These are phyloP conservation scores for Ennomos erosarius DNA, from an alignment of 2,888 invertebrate species.

Conservation along the genomic window DNA sequence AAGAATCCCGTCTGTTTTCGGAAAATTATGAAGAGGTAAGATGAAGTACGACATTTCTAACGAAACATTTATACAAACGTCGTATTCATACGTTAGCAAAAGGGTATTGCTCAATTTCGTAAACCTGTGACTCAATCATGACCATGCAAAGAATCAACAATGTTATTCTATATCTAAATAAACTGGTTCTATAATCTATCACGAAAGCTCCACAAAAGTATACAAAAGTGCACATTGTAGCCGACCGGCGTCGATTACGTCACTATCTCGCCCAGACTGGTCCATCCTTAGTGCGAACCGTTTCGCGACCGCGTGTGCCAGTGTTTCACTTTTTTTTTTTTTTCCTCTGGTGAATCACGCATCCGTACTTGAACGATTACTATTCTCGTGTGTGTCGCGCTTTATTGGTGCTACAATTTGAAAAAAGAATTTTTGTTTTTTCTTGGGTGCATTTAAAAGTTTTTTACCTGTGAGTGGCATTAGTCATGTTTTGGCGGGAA, in stretches of 20 bases:
- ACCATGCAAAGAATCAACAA: not conserved
- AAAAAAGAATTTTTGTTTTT: constrained; percentile 2
- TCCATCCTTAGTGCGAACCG: constrained; percentile 32
- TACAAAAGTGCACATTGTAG: constrained; percentile 27
- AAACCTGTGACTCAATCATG: no score
- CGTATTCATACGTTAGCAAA: no score
- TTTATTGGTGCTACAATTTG: constrained; percentile 9
- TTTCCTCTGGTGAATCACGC: constrained; percentile 25
- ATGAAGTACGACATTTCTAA: no score
- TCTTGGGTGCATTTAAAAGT: not conserved
- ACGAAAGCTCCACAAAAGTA: constrained; percentile 27
- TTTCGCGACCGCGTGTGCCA: constrained; percentile 26
- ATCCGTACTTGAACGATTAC: constrained; percentile 4
- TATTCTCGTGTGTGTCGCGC: constrained; percentile 13
- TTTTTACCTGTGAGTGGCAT: constrained; percentile 29
- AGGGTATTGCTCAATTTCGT: no score
- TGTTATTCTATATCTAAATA: constrained; percentile 7
- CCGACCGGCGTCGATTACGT: constrained; percentile 21
- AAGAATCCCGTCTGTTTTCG: no score
- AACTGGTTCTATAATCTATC: constrained; percentile 14
- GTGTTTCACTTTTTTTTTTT: constrained; percentile 23
- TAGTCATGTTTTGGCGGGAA: constrained; percentile 29
- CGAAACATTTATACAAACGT: no score
- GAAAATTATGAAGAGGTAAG: no score
- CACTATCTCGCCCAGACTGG: constrained; percentile 24